Percentiles rank a stretch among this genome's conserved stretches.
These are phyloP conservation scores for Cyrtonyx montezumae DNA, from an alignment of 2,113 vertebrate species.

Conservation along the genomic window DNA sequence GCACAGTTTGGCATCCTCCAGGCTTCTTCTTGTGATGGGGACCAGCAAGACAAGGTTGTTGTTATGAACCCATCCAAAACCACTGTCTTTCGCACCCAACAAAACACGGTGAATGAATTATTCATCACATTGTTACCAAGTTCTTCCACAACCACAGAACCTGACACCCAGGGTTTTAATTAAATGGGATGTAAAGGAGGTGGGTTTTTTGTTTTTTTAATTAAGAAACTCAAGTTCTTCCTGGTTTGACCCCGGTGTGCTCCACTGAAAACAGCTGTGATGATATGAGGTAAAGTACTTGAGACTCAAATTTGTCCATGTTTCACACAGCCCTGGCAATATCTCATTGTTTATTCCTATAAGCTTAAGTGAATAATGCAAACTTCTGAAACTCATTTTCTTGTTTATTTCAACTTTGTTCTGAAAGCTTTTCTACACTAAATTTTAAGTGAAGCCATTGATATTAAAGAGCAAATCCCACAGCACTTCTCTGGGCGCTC, in stretches of 20 bases:
- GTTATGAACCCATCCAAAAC: not conserved
- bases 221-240: conserved; percentile 17
- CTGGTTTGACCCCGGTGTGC: not conserved
- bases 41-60: not conserved
- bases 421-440: not conserved
- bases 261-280: not conserved
- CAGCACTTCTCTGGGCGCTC: not conserved
- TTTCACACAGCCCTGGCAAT: not conserved
- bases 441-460: not conserved
- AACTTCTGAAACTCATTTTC: not conserved
- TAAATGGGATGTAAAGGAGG: conserved; percentile 8
- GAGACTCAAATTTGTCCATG: not conserved
- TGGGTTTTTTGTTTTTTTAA: not conserved
- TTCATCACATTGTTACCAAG: not conserved
- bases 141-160: conserved; percentile 4
- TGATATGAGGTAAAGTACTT: not conserved
- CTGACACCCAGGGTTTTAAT: conserved; percentile 25
- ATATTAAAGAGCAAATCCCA: not conserved
- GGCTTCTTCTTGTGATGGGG: not conserved
- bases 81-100: not conserved
- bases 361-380: conserved; percentile 1
- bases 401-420: not conserved
- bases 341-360: not conserved
- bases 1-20: rapidly evolving
- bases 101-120: not conserved